Conservation (phyloP, 2,888 invertebrate genomes). For the Drosophila affinis region DNA sequence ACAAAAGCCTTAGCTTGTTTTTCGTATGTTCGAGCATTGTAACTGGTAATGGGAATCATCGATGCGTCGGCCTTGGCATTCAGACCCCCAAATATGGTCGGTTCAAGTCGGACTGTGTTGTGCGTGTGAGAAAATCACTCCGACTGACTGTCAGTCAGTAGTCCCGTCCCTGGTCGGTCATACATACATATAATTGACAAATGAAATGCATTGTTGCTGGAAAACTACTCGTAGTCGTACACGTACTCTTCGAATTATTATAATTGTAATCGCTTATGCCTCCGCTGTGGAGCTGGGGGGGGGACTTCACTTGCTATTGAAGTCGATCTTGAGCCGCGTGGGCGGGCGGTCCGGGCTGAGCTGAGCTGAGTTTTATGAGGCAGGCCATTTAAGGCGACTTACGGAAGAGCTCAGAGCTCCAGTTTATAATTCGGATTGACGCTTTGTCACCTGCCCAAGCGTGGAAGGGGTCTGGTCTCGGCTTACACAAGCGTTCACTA, state of each 20-base stretch:
- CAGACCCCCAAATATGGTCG: constrained; percentile 72
- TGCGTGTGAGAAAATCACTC: constrained; percentile 57
- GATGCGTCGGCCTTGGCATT: constrained; percentile 73
- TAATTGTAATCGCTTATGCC: constrained; percentile 33
- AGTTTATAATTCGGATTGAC: constrained; percentile 28
- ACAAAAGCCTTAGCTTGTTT: constrained; percentile 41
- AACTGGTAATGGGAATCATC: constrained; percentile 56
- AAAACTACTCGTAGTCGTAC: constrained; percentile 6
- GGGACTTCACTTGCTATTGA: constrained; percentile 30
- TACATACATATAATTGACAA: constrained; percentile 1
- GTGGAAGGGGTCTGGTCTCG: constrained; percentile 1
- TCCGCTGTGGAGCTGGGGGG: background rate
- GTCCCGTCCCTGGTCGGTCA: constrained; percentile 19
- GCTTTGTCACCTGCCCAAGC: constrained; percentile 25
- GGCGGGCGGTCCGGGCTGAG: constrained; percentile 11
- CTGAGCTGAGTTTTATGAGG: constrained; percentile 36
- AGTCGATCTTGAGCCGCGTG: constrained; percentile 1
- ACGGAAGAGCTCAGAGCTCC: constrained; percentile 57
- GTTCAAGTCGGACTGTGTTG: constrained; percentile 37
- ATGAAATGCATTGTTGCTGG: constrained; percentile 38
- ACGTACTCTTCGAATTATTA: constrained; percentile 40
- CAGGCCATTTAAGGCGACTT: constrained; percentile 55
- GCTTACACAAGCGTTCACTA: constrained; percentile 2
- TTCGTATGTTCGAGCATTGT: constrained; percentile 46
- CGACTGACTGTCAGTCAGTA: constrained; percentile 26